Evolutionary conservation across 2,797 vertebrate genomes (phyloP), one percentile per base, ranked within the genome.

Genomic region (Cheracebus regulus): DNA sequence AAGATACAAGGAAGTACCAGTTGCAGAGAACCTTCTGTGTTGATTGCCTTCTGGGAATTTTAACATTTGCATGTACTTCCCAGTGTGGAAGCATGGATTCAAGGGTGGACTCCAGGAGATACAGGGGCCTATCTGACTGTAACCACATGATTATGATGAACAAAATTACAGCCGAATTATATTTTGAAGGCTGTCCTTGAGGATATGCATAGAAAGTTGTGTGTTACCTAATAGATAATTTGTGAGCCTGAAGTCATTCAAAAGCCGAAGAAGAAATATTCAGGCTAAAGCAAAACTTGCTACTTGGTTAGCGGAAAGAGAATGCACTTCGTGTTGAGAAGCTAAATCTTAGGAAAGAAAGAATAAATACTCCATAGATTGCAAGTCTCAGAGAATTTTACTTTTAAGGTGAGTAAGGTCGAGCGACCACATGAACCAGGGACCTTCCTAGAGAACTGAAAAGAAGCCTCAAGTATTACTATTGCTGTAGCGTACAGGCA

Each of bases 291-390:
- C 13, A 87, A 94, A 90, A 90, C 36, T 52, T 61, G 13, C 78
- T 96, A 52, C 46, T 92, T 95, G 78, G 50, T 91, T 92, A 76
- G 28, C 78, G 73, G 12, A 90, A 30, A 87, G 22, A 96, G 88
- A 87, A 64, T 64, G 50, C 81, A 44, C n/a, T 96, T 90, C 79
- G 36, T 55, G 28, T 55, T 57, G 55, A 28, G 41, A 50, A 67
- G 26, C n/a, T 75, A 88, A 95, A n/a, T 90, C 30, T n/a, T 61
- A n/a, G 20, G 15, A 86, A 70, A 87, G 46, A 83, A 46, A 93
- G 48, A 72, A 55, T 46, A 61, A 93, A 88, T n/a, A 36, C n/a
- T 91, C 79, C 50, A 76, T 20, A 89, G 50, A 82, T 3, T 84
- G 8, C 70, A 93, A 88, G 67, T 75, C 36, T 24, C 55, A 70